Evolutionary conservation across 2,888 invertebrate genomes (phyloP).

Genomic region (Nesidiocoris tenuis): DNA sequence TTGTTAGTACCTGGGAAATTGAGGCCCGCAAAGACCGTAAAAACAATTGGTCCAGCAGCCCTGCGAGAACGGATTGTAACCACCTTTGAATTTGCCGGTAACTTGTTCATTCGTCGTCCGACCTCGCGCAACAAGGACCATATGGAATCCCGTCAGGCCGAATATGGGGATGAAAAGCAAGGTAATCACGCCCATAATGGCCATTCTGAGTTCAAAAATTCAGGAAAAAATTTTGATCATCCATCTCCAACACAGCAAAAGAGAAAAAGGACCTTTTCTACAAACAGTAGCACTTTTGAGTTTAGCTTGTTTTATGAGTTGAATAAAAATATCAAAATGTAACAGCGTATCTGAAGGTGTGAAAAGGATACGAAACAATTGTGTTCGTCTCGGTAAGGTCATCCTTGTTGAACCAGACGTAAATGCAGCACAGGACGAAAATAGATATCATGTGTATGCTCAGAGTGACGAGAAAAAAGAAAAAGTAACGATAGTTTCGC

Average conservation of each 20-base stretch:
- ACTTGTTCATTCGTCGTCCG: constrained; percentile 99
- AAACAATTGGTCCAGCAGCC: constrained; percentile 96
- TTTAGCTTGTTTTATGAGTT: too few species aligned
- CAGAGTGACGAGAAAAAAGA: constrained; percentile 94
- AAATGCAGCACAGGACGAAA: constrained; percentile 89
- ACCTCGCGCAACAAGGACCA: constrained; percentile 92
- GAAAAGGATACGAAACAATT: constrained; percentile 53
- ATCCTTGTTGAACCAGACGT: constrained; percentile 82
- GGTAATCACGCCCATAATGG: constrained; percentile 87
- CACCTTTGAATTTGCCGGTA: constrained; percentile 97
- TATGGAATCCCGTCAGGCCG: constrained; percentile 96
- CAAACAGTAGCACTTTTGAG: too few species aligned
- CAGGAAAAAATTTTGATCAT: background rate
- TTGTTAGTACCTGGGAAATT: constrained; percentile 94
- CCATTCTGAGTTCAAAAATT: constrained; percentile 63
- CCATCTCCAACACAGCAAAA: background rate
- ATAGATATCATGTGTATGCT: constrained; percentile 98
- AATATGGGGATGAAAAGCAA: constrained; percentile 94
- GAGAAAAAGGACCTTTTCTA: too few species aligned
- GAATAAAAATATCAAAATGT: background rate
- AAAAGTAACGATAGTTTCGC: constrained; percentile 97
- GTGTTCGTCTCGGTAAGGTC: constrained; percentile 68
- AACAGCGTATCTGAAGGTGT: constrained; percentile 15
- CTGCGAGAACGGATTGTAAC: constrained; percentile 95
- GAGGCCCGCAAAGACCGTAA: constrained; percentile 93